phyloP scores from a whole-genome alignment of 2,113 vertebrate genomes.

The Apaloderma vittatum region DNA sequence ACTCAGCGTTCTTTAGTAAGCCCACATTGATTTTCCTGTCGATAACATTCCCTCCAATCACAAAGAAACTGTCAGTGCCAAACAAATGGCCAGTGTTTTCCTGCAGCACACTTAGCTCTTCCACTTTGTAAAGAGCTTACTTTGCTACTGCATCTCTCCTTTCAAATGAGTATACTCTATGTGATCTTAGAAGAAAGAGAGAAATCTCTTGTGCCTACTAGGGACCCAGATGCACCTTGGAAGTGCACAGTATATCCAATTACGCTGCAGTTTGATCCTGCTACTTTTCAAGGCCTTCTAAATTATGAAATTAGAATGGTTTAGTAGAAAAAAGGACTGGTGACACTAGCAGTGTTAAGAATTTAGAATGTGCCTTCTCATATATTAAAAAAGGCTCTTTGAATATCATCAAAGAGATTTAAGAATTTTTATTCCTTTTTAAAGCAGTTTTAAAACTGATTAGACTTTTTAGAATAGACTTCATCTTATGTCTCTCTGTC shows the following conservation, averaged over 20 bases:
- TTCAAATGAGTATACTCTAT: background rate
- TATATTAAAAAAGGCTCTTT: constrained; percentile 80
- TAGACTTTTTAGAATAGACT: constrained; percentile 50
- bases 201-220: constrained; percentile 31
- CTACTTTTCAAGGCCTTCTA: constrained; percentile 74
- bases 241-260: constrained; percentile 50
- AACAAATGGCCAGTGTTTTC: constrained; percentile 68
- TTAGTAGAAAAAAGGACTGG: constrained; percentile 62
- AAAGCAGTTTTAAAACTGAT: constrained; percentile 76
- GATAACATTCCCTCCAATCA: constrained; percentile 73
- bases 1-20: constrained; percentile 51
- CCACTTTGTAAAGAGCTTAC: constrained; percentile 18
- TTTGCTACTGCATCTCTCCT: constrained; percentile 5
- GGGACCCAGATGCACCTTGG: constrained; percentile 42
- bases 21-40: constrained; percentile 75
- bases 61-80: constrained; percentile 62
- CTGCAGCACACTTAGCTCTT: constrained; percentile 48
- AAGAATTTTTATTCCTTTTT: constrained; percentile 81
- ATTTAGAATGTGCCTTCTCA: constrained; percentile 78
- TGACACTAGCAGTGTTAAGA: constrained; percentile 78
- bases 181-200: constrained; percentile 44
- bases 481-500: background rate
- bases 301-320: constrained; percentile 80
- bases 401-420: constrained; percentile 84
- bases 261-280: constrained; percentile 57